These are phyloP conservation scores for Stigmatopora argus DNA, from an alignment of 2,113 vertebrate genomes.

Conservation along the genomic window DNA sequence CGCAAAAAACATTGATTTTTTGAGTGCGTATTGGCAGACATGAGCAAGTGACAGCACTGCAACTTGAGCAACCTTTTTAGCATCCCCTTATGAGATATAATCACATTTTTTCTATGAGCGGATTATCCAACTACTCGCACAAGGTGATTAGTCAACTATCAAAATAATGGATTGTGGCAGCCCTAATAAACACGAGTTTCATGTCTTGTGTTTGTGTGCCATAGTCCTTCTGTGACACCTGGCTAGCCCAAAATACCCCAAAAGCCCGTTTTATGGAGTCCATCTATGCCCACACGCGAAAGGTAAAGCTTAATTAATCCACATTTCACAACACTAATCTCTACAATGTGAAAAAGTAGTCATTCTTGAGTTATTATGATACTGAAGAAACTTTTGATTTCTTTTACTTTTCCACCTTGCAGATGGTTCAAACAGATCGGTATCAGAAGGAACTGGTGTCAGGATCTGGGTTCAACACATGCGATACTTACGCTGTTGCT, in stretches of 20 bases:
- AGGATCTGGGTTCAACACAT: conserved; percentile 62
- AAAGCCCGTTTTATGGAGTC: conserved; percentile 71
- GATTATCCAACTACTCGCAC: too few relatives aligned
- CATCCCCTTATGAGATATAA: too few relatives aligned
- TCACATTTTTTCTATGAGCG: too few relatives aligned
- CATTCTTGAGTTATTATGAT: neutral
- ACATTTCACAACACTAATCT: too few relatives aligned
- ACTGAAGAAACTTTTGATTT: neutral
- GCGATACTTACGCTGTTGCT: conserved; percentile 71
- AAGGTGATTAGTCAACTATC: too few relatives aligned
- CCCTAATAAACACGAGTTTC: too few relatives aligned
- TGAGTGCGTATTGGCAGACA: too few relatives aligned
- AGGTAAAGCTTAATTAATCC: neutral
- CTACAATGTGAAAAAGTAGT: neutral
- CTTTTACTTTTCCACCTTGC: neutral
- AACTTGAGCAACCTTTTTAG: too few relatives aligned
- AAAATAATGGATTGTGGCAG: too few relatives aligned
- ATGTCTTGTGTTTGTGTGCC: neutral
- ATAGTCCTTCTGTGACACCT: conserved; percentile 68
- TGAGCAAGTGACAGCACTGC: too few relatives aligned
- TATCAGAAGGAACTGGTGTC: conserved; percentile 37
- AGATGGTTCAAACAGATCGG: conserved; percentile 14
- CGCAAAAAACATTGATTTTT: too few relatives aligned
- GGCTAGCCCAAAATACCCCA: conserved; percentile 56
- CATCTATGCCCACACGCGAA: conserved; percentile 54